Base-by-base conservation (phyloP, 2,888 invertebrate genomes). In the Melanostoma scalare region DNA sequence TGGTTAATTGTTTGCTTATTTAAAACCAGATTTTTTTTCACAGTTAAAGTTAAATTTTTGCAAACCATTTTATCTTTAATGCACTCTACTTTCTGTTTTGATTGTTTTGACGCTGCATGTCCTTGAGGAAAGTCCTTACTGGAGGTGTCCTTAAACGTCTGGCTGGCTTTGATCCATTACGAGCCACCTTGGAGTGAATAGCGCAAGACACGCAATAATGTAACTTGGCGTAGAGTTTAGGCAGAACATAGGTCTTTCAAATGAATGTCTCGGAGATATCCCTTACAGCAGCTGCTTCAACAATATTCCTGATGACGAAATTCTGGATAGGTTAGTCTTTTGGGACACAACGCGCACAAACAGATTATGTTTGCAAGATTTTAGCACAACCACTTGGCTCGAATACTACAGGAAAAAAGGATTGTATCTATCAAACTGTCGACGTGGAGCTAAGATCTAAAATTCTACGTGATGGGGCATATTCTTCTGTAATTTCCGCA, bases 271-370 rank as follows among this genome's bases (percentile, higher is more conserved):
- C 99, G 87, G 98, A 97, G 88, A 99, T 98, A 92, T 99, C 99
- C 89, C 98, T 94, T 9, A 99, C 99, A 87, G 99, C 99, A 67
- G 99, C 99, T 81, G 99, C 99, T 93, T 99, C 99, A 4, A 99
- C 99, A 88, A 99, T 99, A 92, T 99, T 99, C 90, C 98, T 94
- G 88, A 99, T 99, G 85, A 99, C 99, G 92, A 99, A 99, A 90
- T 99, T 99, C 93, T 99, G 99, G 92, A 99, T 99, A 0, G 99
- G 98, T 92, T 99, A 99, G 92, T 99, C 99, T 92, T 99, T 99
- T 0, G 99, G 99, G 53, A 99, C 99, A 92, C 99, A 99, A 76
- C 99, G 95, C 74, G 99, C 99, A 92, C 99, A 99, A 92, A 99
- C 99, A 99, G 96, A 85, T 99, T 99, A 92, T 99, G 99, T 93